Conservation (phyloP, 2,888 invertebrate species). For the Cataglyphis livida region DNA sequence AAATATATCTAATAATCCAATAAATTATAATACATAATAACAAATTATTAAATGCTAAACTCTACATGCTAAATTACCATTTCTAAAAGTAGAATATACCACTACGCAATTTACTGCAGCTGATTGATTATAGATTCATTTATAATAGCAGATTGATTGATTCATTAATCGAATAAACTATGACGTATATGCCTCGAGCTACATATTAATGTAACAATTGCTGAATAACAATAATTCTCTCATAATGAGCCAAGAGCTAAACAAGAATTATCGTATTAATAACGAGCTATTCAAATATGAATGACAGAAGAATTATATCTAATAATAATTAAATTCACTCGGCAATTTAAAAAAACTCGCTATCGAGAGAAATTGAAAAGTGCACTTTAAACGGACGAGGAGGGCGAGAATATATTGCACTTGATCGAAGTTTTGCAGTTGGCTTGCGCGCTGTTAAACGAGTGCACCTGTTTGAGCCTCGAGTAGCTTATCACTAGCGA, state of each 20-base stretch:
- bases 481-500: slow-evolving; percentile 8
- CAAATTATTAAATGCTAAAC: slow-evolving; percentile 4
- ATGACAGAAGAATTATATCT: not conserved
- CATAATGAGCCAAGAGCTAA: not conserved
- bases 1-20: not conserved
- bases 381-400: not conserved
- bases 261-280: slow-evolving; percentile 15
- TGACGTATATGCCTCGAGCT: not conserved
- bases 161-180: slow-evolving; percentile 19
- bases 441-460: slow-evolving; percentile 8
- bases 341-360: not conserved
- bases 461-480: slow-evolving; percentile 30
- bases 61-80: not conserved
- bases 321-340: not conserved
- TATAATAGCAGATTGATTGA: slow-evolving; percentile 11
- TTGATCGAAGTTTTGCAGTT: slow-evolving; percentile 17
- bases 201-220: slow-evolving; percentile 22
- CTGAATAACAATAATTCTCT: not conserved
- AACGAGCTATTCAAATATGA: not conserved
- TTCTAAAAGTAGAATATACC: not conserved
- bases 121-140: slow-evolving; percentile 23
- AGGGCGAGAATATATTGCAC: not conserved
- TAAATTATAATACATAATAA: not conserved
- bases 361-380: not conserved
- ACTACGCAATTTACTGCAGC: not conserved